A percentile compares a stretch with the other conserved stretches of the same genome.
Conservation (phyloP, 2,888 invertebrate species). For the Nipponacmea schrenckii region DNA sequence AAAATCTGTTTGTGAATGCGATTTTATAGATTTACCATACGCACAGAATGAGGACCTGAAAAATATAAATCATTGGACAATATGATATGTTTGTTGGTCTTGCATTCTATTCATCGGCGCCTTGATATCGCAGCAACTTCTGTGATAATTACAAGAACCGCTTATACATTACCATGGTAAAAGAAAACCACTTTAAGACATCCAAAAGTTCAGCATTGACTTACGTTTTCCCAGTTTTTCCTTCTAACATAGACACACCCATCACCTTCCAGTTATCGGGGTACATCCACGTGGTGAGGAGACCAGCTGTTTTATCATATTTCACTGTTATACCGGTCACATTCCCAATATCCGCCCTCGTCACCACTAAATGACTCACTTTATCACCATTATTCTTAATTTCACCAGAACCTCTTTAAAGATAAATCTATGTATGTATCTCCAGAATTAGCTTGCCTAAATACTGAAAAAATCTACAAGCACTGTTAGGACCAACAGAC, state of each 20-base stretch:
- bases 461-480: too few species aligned
- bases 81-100: too few species aligned
- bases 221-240: slow-evolving; percentile 34
- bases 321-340: slow-evolving; percentile 36
- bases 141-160: too few species aligned
- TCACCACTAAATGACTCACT: slow-evolving; percentile 33
- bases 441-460: too few species aligned
- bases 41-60: slow-evolving; percentile 37
- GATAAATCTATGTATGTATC: too few species aligned
- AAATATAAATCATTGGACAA: slow-evolving; percentile 4
- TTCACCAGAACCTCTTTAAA: slow-evolving; percentile 20
- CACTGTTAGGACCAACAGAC: too few species aligned
- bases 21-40: slow-evolving; percentile 36
- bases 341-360: slow-evolving; percentile 32
- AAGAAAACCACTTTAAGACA: too few species aligned
- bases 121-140: too few species aligned
- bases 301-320: slow-evolving; percentile 39
- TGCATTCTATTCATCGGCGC: too few species aligned
- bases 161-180: too few species aligned
- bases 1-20: slow-evolving; percentile 33
- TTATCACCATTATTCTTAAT: slow-evolving; percentile 32
- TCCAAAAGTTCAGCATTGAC: too few species aligned
- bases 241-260: slow-evolving; percentile 34
- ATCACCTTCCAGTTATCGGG: slow-evolving; percentile 41
- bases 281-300: slow-evolving; percentile 35